phyloP scores from a whole-genome alignment of 2,888 invertebrate species.

The Oxycera nigricornis region DNA sequence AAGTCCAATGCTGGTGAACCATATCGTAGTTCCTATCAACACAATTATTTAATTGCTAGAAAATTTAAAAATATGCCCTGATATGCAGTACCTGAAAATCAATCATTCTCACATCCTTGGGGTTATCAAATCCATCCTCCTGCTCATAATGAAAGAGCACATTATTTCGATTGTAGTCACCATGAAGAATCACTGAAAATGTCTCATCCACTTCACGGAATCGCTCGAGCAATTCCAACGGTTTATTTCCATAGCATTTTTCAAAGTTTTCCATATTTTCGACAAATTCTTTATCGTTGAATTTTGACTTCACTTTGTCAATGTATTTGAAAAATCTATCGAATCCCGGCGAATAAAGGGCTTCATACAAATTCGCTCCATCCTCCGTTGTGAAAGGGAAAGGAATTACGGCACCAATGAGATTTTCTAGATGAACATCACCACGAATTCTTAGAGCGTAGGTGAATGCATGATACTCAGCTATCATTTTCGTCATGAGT shows the following conservation, averaged over 20 bases:
- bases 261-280: conserved; percentile 51
- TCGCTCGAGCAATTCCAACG: conserved; percentile 54
- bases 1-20: conserved; percentile 57
- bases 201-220: conserved; percentile 53
- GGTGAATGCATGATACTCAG: conserved; percentile 56
- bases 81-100: conserved; percentile 57
- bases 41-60: neutral
- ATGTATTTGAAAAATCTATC: conserved; percentile 57
- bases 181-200: conserved; percentile 57
- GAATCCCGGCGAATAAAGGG: conserved; percentile 55
- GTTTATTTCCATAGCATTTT: conserved; percentile 53
- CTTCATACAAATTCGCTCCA: conserved; percentile 52
- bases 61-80: neutral
- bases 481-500: conserved; percentile 54
- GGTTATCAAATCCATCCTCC: conserved; percentile 42
- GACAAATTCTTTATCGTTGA: conserved; percentile 45
- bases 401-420: conserved; percentile 52
- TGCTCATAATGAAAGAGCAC: conserved; percentile 56
- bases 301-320: conserved; percentile 48
- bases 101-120: conserved; percentile 55
- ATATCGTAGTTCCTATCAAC: conserved; percentile 56
- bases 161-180: conserved; percentile 61
- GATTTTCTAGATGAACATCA: conserved; percentile 51
- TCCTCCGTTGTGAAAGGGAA: conserved; percentile 51
- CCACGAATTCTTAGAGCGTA: conserved; percentile 54